These are phyloP conservation scores for Danio rerio DNA, from an alignment of 2,113 vertebrate genomes.

Conservation along the genomic window DNA sequence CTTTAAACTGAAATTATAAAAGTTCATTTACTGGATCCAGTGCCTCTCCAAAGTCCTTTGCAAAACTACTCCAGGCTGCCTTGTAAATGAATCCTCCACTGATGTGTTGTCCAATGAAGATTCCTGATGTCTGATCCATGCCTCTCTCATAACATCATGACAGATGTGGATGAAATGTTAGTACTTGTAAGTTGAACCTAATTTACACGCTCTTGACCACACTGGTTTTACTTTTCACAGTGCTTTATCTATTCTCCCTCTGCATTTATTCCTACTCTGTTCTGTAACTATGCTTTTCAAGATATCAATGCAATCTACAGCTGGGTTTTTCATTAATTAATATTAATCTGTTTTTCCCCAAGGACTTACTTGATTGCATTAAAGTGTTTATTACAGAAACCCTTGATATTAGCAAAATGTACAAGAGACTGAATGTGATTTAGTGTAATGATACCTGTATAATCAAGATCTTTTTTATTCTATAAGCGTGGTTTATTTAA, in stretches of 20 bases:
- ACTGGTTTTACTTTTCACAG: background rate
- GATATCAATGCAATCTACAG: background rate
- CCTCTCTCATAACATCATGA: slow-evolving; percentile 58
- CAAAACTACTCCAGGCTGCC: slow-evolving; percentile 6
- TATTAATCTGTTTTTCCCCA: background rate
- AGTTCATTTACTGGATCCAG: slow-evolving; percentile 55
- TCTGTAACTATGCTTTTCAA: too few relatives aligned
- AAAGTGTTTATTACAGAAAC: too few relatives aligned
- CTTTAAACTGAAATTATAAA: slow-evolving; percentile 17
- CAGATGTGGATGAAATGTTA: slow-evolving; percentile 65
- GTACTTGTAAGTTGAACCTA: slow-evolving; percentile 75
- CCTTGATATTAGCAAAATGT: too few relatives aligned
- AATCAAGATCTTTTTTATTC: too few relatives aligned
- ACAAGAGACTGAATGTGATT: too few relatives aligned
- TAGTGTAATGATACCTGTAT: too few relatives aligned
- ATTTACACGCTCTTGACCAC: background rate
- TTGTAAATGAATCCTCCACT: slow-evolving; percentile 63
- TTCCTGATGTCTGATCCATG: slow-evolving; percentile 71
- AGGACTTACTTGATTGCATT: background rate
- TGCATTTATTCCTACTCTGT: background rate
- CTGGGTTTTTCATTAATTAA: background rate
- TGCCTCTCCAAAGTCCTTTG: slow-evolving; percentile 37
- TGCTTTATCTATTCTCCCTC: background rate
- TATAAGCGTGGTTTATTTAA: too few relatives aligned
- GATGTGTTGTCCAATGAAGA: slow-evolving; percentile 73